Percentiles rank a stretch among this genome's conserved stretches.
These are phyloP conservation scores for Littorina saxatilis DNA, from an alignment of 1,140 invertebrate species.

Conservation along the genomic window DNA sequence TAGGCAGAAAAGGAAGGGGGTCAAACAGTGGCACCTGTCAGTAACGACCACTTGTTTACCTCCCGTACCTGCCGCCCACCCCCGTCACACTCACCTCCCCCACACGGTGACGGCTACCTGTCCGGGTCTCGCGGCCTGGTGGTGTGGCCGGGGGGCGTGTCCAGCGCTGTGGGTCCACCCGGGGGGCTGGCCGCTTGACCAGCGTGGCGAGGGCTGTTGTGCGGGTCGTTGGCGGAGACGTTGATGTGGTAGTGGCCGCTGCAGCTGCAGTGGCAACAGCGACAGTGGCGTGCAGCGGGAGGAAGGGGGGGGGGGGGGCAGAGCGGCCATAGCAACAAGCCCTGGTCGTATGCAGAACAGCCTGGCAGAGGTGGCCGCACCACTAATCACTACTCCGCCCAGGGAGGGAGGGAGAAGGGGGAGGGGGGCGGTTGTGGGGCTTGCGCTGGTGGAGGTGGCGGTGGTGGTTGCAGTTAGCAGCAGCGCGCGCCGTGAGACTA, in stretches of 20 bases:
- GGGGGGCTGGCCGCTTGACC: too few relatives aligned
- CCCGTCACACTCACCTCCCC: too few relatives aligned
- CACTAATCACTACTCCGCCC: conserved; percentile 20
- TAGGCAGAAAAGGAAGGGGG: background rate
- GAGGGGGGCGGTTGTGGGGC: background rate
- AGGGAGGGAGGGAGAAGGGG: background rate
- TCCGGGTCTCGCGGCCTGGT: too few relatives aligned
- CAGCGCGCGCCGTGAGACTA: conserved; percentile 28
- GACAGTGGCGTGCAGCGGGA: background rate
- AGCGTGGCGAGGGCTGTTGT: too few relatives aligned
- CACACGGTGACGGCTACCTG: too few relatives aligned
- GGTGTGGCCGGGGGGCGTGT: too few relatives aligned
- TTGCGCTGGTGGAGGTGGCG: background rate
- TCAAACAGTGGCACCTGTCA: conserved; percentile 19
- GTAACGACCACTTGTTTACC: background rate
- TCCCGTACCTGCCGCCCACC: background rate
- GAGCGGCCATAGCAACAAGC: conserved; percentile 36
- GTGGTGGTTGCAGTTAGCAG: conserved; percentile 37
- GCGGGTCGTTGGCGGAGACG: background rate
- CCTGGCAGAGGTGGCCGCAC: conserved; percentile 34
- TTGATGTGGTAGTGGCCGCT: background rate
- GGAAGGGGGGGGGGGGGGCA: too few relatives aligned
- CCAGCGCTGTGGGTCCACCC: too few relatives aligned
- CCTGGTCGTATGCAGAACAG: conserved; percentile 24
- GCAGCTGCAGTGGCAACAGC: conserved; percentile 5